These are phyloP conservation scores for Lichenostomus cassidix DNA, from an alignment of 2,113 vertebrate genomes.

Conservation along the genomic window DNA sequence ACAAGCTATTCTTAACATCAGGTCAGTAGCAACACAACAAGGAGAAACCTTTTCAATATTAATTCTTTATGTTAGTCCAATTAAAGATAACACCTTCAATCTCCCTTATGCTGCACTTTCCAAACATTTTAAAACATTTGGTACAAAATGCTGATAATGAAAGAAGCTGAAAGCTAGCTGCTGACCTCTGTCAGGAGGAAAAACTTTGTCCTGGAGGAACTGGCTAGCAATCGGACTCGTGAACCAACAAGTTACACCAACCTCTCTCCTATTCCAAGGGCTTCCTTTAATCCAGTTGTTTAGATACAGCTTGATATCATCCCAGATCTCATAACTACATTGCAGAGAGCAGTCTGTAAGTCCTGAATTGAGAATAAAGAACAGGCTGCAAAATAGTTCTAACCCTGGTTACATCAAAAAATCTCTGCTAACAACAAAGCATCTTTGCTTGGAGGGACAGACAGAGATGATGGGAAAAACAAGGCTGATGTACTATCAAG, in stretches of 20 bases:
- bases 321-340: conserved; percentile 57
- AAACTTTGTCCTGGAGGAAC: conserved; percentile 33
- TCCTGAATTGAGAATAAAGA: conserved; percentile 43
- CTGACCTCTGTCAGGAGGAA: conserved; percentile 40
- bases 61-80: conserved; percentile 71
- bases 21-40: conserved; percentile 40
- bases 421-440: background rate
- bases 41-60: conserved; percentile 55
- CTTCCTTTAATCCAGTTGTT: conserved; percentile 67
- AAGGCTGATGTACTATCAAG: background rate
- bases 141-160: conserved; percentile 62
- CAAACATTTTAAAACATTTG: conserved; percentile 63
- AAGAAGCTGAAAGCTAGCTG: conserved; percentile 53
- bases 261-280: conserved; percentile 56
- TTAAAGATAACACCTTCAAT: conserved; percentile 69
- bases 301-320: conserved; percentile 49
- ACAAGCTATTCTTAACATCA: conserved; percentile 1
- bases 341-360: conserved; percentile 9
- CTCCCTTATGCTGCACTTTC: conserved; percentile 64
- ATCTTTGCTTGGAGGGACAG: background rate
- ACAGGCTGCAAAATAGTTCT: background rate
- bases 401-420: background rate
- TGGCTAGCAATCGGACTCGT: conserved; percentile 11
- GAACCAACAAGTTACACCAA: conserved; percentile 43
- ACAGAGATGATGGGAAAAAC: background rate